Evolutionary conservation across 2,888 invertebrate species (phyloP).

Genomic region (Exephanes ischioxanthus): DNA sequence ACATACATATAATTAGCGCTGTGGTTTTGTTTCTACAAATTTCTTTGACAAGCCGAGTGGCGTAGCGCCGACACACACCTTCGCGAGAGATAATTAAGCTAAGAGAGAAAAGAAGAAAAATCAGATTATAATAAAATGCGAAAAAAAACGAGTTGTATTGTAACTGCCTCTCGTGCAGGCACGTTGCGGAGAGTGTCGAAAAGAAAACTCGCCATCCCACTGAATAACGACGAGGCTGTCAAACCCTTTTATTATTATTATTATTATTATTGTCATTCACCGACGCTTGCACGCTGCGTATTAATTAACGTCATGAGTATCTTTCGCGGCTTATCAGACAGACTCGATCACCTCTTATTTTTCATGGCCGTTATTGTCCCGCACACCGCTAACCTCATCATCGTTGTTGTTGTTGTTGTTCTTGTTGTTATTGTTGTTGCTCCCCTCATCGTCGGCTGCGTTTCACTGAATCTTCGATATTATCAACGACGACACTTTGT

Average conservation of each 20-base stretch:
- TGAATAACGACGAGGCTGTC: conserved; percentile 32
- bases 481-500: conserved; percentile 23
- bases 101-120: conserved; percentile 13
- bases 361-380: background rate
- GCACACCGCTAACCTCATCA: conserved; percentile 40
- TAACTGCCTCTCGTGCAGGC: conserved; percentile 31
- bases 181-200: conserved; percentile 39
- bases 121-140: conserved; percentile 3
- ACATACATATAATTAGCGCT: conserved; percentile 2
- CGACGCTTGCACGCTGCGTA: background rate
- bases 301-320: background rate
- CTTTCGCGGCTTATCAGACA: background rate
- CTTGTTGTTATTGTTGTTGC: conserved; percentile 67
- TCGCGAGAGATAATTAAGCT: conserved; percentile 40
- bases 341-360: background rate
- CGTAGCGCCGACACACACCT: conserved; percentile 24
- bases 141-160: conserved; percentile 28
- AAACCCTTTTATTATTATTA: background rate
- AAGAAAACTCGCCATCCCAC: conserved; percentile 31
- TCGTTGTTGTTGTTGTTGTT: conserved; percentile 65
- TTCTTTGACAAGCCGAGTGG: conserved; percentile 5
- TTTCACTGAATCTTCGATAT: conserved; percentile 22
- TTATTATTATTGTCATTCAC: conserved; percentile 1
- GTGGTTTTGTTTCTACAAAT: background rate
- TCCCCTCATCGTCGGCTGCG: conserved; percentile 42